Evolutionary conservation across 1,140 invertebrate genomes (phyloP), one percentile per base, ranked within the genome.

Genomic region (Diabrotica virgifera): DNA sequence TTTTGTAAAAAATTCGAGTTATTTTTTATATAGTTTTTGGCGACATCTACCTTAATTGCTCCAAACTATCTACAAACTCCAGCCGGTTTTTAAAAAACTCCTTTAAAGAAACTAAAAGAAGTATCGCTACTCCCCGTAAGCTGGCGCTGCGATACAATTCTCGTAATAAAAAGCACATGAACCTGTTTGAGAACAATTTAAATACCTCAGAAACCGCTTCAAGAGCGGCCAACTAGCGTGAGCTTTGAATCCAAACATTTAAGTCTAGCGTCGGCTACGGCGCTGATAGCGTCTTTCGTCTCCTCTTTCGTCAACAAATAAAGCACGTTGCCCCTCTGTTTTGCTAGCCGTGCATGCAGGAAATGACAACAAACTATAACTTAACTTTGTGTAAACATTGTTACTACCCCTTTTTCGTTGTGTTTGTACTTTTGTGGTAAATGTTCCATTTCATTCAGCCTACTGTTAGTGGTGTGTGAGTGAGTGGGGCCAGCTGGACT

Each of bases 171-270:
- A 63, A 55, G 36, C 46, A 38, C 51, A 52, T 36, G 62, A 66
- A 66, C 65, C 65, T 66, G 65, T 66, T 66, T 66, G 65, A 66
- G 61, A 53, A 63, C 65, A 66, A 66, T 63, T 66, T 66, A 12
- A 52, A 66, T 46, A 46, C n/a, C 62, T 66, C 64, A 62, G 54
- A 61, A 65, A 65, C 64, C 64, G 64, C 58, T 65, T 65, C 59
- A 40, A 59, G 14, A 55, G 24, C 24, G 24, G 24, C 24, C 24
- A 24, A 24, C 24, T 1, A 24, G 24, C 24, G 24, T 24, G 24
- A 24, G 36, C 64, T 14, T 54, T 52, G 65, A 63, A 54, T 63
- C 58, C 51, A 61, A 54, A 59, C 40, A 59, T 58, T 55, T 54
- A 62, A 58, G 50, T 66, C 65, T 40, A 62, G 60, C 60, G 36